These are phyloP conservation scores for Brachionus manjavacas DNA, from an alignment of 1,140 invertebrate genomes.

Conservation along the genomic window DNA sequence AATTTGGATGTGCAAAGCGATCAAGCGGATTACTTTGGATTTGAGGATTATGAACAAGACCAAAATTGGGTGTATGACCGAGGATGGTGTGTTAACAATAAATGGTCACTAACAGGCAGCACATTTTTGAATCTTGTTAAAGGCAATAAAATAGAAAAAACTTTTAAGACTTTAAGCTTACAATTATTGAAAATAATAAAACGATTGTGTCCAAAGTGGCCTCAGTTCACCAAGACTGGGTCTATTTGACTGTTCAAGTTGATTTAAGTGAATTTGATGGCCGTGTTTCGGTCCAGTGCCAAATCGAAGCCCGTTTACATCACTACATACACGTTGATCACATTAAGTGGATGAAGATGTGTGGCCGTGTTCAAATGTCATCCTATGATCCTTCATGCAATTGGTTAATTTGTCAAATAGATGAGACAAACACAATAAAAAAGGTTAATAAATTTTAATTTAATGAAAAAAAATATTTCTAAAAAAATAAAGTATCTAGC, in stretches of 20 bases:
- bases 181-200: not conserved
- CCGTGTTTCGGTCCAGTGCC: not conserved
- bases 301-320: not conserved
- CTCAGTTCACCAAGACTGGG: not conserved
- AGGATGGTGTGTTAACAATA: not conserved
- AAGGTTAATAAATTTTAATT: not conserved
- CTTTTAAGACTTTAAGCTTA: not conserved
- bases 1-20: not conserved
- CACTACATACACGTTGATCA: not conserved
- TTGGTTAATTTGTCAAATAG: not conserved
- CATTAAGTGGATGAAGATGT: not conserved
- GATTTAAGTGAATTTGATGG: not conserved
- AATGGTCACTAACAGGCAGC: not conserved
- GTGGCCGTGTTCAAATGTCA: not conserved
- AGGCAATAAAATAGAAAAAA: not conserved
- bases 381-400: not conserved
- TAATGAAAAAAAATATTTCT: not conserved
- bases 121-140: not conserved
- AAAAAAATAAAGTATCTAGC: not conserved
- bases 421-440: conserved; percentile 4
- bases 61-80: not conserved
- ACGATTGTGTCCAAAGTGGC: conserved; percentile 1
- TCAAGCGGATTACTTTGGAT: not conserved
- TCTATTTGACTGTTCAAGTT: conserved; percentile 2
- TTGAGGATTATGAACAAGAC: not conserved